Conservation (phyloP, 2,888 invertebrate species). For the Dugesia japonica region DNA sequence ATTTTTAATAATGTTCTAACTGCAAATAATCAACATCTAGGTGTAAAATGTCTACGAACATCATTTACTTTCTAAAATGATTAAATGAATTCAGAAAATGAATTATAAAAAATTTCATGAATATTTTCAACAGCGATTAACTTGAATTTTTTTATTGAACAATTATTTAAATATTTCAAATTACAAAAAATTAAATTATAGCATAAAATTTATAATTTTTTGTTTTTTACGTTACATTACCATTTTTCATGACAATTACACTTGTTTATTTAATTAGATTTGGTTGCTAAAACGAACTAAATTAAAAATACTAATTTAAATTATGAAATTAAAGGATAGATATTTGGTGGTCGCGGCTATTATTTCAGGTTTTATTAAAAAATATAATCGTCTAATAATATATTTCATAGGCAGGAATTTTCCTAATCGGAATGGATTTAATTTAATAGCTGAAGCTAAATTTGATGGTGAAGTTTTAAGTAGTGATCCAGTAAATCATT, state of each 20-base stretch:
- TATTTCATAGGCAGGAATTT: constrained; percentile 44
- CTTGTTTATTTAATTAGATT: neutral
- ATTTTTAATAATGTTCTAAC: too few relatives aligned
- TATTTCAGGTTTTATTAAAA: neutral
- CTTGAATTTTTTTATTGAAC: too few relatives aligned
- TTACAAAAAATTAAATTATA: too few relatives aligned
- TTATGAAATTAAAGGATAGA: neutral
- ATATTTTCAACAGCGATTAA: too few relatives aligned
- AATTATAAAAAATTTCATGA: too few relatives aligned
- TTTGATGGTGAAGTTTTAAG: constrained; percentile 49
- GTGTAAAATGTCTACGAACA: too few relatives aligned
- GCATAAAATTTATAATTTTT: too few relatives aligned
- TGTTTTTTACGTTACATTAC: too few relatives aligned
- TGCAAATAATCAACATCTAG: too few relatives aligned
- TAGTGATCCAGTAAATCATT: constrained; percentile 48
- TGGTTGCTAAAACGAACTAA: neutral
- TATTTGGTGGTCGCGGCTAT: neutral
- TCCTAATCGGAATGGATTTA: constrained; percentile 43
- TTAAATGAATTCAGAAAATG: too few relatives aligned
- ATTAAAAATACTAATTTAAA: neutral
- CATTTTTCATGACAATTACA: neutral
- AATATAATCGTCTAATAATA: neutral
- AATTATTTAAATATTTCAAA: too few relatives aligned
- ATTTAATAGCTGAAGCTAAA: constrained; percentile 47
- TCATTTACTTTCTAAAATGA: too few relatives aligned